Base-by-base conservation (phyloP, 2,113 vertebrate species). In the Sinocyclocheilus anshuiensis region DNA sequence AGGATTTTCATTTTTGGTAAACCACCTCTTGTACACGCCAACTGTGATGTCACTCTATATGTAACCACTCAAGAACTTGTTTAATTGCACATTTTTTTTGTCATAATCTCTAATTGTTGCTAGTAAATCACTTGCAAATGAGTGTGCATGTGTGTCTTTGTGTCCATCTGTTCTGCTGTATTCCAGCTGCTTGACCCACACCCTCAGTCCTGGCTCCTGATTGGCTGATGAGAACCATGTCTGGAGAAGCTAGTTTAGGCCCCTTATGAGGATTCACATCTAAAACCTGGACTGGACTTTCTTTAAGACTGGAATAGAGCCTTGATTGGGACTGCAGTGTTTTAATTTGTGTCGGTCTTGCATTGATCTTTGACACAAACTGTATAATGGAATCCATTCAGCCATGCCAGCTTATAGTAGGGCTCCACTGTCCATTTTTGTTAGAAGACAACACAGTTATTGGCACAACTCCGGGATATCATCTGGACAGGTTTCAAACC, bases 161-260 rank as follows among this genome's bases (percentile, higher is more conserved):
- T 90, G 88, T 91, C 89, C 88, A 91, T 90, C 87, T 89, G 88
- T 81, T 84, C 82, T 78, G 79, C 65, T 84, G 91, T 91, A 57
- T 86, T 88, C 89, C 84, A 87, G 89, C 91, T 92, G 90, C 90
- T 83, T 92, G 91, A 92, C 89, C 88, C 89, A 79, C 26, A 92
- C 87, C 89, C 42, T 33, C 75, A 76, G 24, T 81, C 81, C 87
- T 90, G 84, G 72, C 55, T 86, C 24, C 79, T 92, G 89, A 91
- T 93, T 90, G 93, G 92, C 86, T 86, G 55, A 72, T 88, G 88
- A 87, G 86, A 89, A 77, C 80, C 87, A 88, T 87, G 89, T 87
- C 87, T 65, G 5, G 36, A 91, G 88, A 88, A 87, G 86, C 86
- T 89, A 90, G 61, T 55, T 53, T 75, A 76, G 80, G 76, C 55